phyloP scores from a whole-genome alignment of 2,113 vertebrate genomes.

The Galeopterus variegatus region DNA sequence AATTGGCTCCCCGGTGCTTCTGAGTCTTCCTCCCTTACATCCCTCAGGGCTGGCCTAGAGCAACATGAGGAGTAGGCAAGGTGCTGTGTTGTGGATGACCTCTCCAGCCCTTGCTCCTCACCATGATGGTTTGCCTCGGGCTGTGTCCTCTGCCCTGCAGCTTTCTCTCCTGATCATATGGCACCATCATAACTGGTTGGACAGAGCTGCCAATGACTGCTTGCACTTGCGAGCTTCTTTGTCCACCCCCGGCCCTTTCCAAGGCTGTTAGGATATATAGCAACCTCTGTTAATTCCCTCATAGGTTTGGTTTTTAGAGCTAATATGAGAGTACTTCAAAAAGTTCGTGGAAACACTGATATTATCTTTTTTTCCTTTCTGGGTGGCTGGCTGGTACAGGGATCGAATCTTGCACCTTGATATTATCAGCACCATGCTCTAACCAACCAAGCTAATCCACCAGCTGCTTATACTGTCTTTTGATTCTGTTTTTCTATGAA shows the following conservation, averaged over 20 bases:
- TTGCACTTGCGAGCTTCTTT: background rate
- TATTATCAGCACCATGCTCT: too few relatives aligned
- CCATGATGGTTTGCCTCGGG: background rate
- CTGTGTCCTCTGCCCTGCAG: background rate
- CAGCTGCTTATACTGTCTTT: too few relatives aligned
- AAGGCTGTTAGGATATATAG: background rate
- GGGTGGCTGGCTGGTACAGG: too few relatives aligned
- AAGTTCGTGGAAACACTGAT: too few relatives aligned
- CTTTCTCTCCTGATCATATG: background rate
- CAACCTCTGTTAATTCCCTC: background rate
- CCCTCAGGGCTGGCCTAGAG: background rate
- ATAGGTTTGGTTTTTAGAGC: background rate
- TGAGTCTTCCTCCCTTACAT: background rate
- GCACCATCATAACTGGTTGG: background rate
- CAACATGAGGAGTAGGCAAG: too few relatives aligned
- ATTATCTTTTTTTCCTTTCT: too few relatives aligned
- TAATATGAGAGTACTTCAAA: too few relatives aligned
- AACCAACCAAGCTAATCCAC: too few relatives aligned
- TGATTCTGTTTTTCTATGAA: too few relatives aligned
- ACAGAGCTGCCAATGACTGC: background rate
- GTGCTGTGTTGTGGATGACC: fast-evolving
- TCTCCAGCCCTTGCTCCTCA: background rate
- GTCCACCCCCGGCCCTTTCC: background rate
- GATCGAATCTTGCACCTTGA: too few relatives aligned
- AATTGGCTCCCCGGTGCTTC: background rate